These are phyloP conservation scores for Phorcus lineatus DNA, from an alignment of 2,888 invertebrate genomes.

Conservation along the genomic window DNA sequence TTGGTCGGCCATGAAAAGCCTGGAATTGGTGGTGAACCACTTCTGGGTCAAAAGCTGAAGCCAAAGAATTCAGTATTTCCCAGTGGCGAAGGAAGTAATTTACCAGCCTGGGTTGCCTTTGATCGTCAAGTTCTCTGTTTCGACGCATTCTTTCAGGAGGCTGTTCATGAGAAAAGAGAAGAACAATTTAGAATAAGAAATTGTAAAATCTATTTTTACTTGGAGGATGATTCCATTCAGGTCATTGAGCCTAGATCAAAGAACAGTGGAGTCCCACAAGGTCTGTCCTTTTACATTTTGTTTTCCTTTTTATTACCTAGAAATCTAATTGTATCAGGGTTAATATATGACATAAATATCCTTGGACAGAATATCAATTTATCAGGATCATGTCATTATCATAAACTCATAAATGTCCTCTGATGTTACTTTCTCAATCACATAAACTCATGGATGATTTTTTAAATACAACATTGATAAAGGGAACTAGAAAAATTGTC, in stretches of 20 bases:
- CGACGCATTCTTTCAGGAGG: constrained; percentile 87
- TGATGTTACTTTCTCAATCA: too few species aligned
- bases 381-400: too few species aligned
- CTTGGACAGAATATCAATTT: too few species aligned
- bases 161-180: constrained; percentile 84
- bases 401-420: too few species aligned
- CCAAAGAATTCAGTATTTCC: constrained; percentile 85
- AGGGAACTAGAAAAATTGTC: too few species aligned
- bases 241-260: constrained; percentile 87
- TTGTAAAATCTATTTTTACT: constrained; percentile 89
- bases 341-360: too few species aligned
- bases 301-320: too few species aligned
- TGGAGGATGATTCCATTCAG: constrained; percentile 94
- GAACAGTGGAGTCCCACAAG: constrained; percentile 91
- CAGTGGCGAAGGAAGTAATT: constrained; percentile 83
- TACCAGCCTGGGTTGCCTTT: constrained; percentile 90
- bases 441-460: too few species aligned
- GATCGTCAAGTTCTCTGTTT: constrained; percentile 89
- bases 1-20: constrained; percentile 81
- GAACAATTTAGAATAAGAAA: constrained; percentile 84
- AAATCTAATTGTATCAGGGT: too few species aligned
- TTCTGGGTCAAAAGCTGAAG: constrained; percentile 77
- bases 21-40: constrained; percentile 80
- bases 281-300: constrained; percentile 75
- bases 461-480: too few species aligned